Evolutionary conservation across 2,888 invertebrate genomes (phyloP), one percentile per base, ranked within the genome.

Genomic region (Epinotia brunnichana): DNA sequence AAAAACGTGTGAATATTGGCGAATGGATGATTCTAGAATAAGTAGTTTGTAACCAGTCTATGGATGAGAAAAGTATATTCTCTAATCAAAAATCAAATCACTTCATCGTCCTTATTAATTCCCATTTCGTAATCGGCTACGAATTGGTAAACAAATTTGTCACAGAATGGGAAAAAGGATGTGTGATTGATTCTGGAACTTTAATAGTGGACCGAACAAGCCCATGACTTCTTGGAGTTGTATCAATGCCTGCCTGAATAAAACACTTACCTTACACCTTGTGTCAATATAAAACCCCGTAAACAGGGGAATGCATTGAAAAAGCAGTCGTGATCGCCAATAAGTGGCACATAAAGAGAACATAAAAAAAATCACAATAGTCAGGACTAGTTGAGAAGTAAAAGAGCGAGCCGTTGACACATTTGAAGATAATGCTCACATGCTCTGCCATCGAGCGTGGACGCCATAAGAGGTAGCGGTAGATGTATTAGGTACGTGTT

Each of bases 401-500:
- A 85, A 87, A 87, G 86, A 85, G 85, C 87, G 87, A 90, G 87
- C 86, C 85, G 92, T 90, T 92, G 92, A 91, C 92, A 92, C 91
- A 91, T 92, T 91, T 90, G 91, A 91, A 90, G 91, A 91, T 92
- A 92, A 92, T 91, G 88, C 87, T 89, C 87, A 85, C 89, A 89
- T 90, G 88, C 89, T 85, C 86, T 82, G 83, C 79, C 79, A 75
- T 75, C 75, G 62, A 76, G 35, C 17, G 76, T 82, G 81, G 76
- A 51, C 71, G 84, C 74, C 35, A 77, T 5, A 75, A 79, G 75
- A 72, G 61, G 7, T 5, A 57, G 74, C 68, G 74, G 70, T n/a
- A n/a, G n/a, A n/a, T n/a, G n/a, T n/a, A n/a, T 54, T 59, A n/a
- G 29, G 29, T 7, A 0, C 29, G 29, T 0, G 0, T 7, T 29